phyloP scores from a whole-genome alignment of 2,113 vertebrate species.

The Sceloporus undulatus region DNA sequence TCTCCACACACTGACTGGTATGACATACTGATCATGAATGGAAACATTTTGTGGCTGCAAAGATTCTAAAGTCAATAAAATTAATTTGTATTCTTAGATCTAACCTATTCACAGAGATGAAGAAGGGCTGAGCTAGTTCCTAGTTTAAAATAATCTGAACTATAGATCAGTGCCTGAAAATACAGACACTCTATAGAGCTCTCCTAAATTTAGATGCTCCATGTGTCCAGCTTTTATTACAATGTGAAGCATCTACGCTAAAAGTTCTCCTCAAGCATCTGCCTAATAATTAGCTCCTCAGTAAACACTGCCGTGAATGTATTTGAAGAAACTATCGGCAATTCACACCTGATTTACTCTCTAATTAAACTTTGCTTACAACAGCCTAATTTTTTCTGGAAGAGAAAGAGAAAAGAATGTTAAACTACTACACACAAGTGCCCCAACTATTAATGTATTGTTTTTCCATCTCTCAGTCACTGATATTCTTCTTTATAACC shows the following conservation, averaged over 20 bases:
- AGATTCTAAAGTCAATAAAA: not conserved
- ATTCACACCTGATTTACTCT: constrained; percentile 59
- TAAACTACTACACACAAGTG: constrained; percentile 47
- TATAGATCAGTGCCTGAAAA: not conserved
- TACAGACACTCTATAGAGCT: not conserved
- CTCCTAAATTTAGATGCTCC: not conserved
- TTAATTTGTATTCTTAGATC: not conserved
- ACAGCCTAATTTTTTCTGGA: constrained; percentile 12
- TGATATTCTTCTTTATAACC: constrained; percentile 30
- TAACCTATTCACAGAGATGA: not conserved
- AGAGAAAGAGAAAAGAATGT: constrained; percentile 32
- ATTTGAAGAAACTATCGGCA: constrained; percentile 58
- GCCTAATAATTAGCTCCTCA: constrained; percentile 3
- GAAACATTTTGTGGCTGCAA: not conserved
- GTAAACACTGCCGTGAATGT: constrained; percentile 43
- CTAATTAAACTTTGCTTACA: constrained; percentile 56
- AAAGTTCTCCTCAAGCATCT: constrained; percentile 39
- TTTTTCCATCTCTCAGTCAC: constrained; percentile 17
- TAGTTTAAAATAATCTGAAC: not conserved
- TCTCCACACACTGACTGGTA: not conserved
- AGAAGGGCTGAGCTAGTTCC: not conserved
- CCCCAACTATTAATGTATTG: not conserved
- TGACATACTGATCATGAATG: not conserved
- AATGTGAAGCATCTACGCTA: constrained; percentile 39
- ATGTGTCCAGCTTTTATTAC: constrained; percentile 14